Percentiles rank a stretch among this genome's conserved stretches.
phyloP scores from a whole-genome alignment of 2,797 vertebrate genomes.

The Lindbergichthys nudifrons region DNA sequence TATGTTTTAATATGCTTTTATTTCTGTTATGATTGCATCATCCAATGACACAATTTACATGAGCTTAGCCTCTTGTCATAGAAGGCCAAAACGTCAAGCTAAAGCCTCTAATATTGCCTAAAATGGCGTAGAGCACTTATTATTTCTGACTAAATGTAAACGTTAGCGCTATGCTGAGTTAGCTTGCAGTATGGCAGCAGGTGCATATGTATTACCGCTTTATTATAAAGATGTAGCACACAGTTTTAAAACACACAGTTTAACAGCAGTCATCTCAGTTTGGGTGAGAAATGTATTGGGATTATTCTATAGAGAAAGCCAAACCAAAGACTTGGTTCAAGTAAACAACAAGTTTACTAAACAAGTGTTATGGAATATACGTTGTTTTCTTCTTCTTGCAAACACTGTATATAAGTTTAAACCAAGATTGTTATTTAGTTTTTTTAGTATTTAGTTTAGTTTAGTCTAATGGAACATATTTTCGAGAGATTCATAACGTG shows the following conservation, averaged over 20 bases:
- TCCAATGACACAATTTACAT: not conserved
- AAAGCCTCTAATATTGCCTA: constrained; percentile 47
- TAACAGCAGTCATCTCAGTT: not conserved
- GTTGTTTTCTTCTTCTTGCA: not conserved
- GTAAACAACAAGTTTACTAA: too few species aligned
- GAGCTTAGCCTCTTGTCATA: constrained; percentile 16
- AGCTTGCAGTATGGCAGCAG: constrained; percentile 36
- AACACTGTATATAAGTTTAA: not conserved
- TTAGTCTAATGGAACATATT: not conserved
- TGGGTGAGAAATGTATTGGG: not conserved
- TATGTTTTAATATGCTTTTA: rapidly evolving
- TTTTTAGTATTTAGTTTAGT: too few species aligned
- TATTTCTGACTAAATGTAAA: constrained; percentile 25
- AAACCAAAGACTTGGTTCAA: not conserved
- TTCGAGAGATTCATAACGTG: not conserved
- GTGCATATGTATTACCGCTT: constrained; percentile 33
- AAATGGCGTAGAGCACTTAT: constrained; percentile 71
- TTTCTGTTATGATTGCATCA: not conserved
- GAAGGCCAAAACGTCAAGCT: constrained; percentile 54
- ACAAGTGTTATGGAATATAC: not conserved
- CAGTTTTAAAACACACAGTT: not conserved
- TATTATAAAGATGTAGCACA: constrained; percentile 3
- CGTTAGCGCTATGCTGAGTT: constrained; percentile 27
- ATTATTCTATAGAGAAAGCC: not conserved
- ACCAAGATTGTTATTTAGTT: not conserved